Base-by-base conservation (phyloP, 2,113 vertebrate genomes). In the Plectropomus leopardus region DNA sequence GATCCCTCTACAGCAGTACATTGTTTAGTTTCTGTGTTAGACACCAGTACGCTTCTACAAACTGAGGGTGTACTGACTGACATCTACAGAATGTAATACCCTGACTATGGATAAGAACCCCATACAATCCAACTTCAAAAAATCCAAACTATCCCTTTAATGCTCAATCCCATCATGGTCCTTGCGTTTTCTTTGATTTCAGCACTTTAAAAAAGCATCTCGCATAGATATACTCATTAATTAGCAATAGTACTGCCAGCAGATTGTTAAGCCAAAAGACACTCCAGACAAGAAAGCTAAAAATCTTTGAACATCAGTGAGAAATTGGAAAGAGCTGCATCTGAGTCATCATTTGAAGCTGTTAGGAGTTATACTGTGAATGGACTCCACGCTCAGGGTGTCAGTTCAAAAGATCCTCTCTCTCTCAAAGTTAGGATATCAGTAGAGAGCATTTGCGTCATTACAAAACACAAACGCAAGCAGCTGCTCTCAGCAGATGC, bases 401-500 rank as follows among this genome's bases (percentile, higher is more conserved):
- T 73, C 61, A 26, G 63, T 69, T 87, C 61, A 71, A 48, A 80
- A 81, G 50, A 78, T 65, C 70, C 86, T 87, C 34, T 68, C 51
- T 72, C 64, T 76, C 86, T 85, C 64, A 69, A 73, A 79, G 63
- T 73, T 17, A 5, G 57, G 72, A 32, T 79, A 86, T 84, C 45
- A 48, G 72, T 61, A 54, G 70, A 71, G 48, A 73, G 60, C 78
- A 83, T 84, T 72, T 84, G 82, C 82, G 69, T 89, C 84, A 89
- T 80, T 42, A 19, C 48, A 76, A 81, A 80, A 48, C 47, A 71
- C 60, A 66, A 76, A 86, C 55, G 42, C 73, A 76, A 72, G 79
- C 80, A 84, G 82, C 77, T 75, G 67, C 73, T 78, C 72, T 54
- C 51, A 80, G 51, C 78, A 84, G 64, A 79, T 48, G 32, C 76